Conservation (phyloP, 2,113 vertebrate species). For the Neolamprologus modestus region DNA sequence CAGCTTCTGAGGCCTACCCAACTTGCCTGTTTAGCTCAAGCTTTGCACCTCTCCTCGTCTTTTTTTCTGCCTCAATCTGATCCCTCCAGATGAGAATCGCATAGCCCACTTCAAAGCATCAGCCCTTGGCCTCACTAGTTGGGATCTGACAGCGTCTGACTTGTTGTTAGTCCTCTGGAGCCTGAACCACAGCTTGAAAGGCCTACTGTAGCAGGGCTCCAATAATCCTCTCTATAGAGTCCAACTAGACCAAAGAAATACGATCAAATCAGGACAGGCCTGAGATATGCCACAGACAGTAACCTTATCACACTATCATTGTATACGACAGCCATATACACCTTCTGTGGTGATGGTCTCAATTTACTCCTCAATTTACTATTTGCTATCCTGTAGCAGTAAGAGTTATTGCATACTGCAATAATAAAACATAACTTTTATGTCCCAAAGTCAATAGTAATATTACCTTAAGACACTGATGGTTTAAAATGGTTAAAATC, state of each 20-base stretch:
- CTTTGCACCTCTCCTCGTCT: constrained; percentile 44
- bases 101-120: constrained; percentile 64
- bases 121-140: constrained; percentile 48
- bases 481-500: background rate
- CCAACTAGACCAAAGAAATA: constrained; percentile 35
- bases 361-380: background rate
- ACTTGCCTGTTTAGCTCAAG: constrained; percentile 31
- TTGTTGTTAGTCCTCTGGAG: constrained; percentile 60
- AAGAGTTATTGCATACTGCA: background rate
- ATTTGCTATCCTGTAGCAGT: background rate
- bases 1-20: constrained; percentile 8
- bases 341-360: background rate
- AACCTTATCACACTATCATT: constrained; percentile 13
- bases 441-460: background rate
- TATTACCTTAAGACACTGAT: background rate
- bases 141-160: constrained; percentile 61
- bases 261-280: constrained; percentile 14
- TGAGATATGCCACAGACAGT: background rate
- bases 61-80: constrained; percentile 44
- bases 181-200: constrained; percentile 47
- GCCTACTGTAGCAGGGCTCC: constrained; percentile 35
- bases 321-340: background rate
- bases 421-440: background rate
- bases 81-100: constrained; percentile 59
- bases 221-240: constrained; percentile 47